A percentile compares a stretch with the other conserved stretches of the same genome.
These are phyloP conservation scores for Bimastos eiseni DNA, from an alignment of 2,888 invertebrate species.

Conservation along the genomic window DNA sequence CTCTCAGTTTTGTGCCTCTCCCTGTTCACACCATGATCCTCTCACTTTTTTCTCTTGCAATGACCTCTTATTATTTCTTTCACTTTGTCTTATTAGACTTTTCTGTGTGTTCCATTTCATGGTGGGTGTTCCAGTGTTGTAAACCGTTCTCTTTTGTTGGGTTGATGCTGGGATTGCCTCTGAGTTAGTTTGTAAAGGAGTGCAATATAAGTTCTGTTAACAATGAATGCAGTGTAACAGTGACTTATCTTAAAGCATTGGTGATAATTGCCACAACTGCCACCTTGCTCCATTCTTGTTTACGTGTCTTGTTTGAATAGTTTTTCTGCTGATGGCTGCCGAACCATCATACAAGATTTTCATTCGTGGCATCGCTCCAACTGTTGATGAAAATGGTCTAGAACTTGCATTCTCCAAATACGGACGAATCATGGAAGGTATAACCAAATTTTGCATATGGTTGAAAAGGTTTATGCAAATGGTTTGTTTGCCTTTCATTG, in stretches of 20 bases:
- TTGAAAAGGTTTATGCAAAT: not conserved
- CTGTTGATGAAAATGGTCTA: not conserved
- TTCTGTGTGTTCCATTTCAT: too few relatives aligned
- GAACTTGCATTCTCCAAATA: not conserved
- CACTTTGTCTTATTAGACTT: too few relatives aligned
- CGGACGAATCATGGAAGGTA: slow-evolving; percentile 6
- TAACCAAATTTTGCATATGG: not conserved
- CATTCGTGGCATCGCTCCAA: not conserved
- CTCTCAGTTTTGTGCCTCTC: too few relatives aligned
- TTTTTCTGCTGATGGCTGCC: slow-evolving; percentile 13
- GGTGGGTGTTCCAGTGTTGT: too few relatives aligned
- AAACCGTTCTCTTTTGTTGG: too few relatives aligned
- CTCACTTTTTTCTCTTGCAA: too few relatives aligned
- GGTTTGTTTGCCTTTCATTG: not conserved
- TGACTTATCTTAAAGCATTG: not conserved
- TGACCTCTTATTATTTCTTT: too few relatives aligned
- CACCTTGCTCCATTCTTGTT: not conserved
- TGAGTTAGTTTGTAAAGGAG: not conserved
- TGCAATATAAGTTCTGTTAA: not conserved
- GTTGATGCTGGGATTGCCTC: not conserved
- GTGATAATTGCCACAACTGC: not conserved
- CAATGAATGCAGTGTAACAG: not conserved
- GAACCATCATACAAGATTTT: slow-evolving; percentile 1
- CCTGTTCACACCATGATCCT: too few relatives aligned
- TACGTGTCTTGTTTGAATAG: not conserved